These are phyloP conservation scores for Cisticola juncidis DNA, from an alignment of 2,113 vertebrate species.

Conservation along the genomic window DNA sequence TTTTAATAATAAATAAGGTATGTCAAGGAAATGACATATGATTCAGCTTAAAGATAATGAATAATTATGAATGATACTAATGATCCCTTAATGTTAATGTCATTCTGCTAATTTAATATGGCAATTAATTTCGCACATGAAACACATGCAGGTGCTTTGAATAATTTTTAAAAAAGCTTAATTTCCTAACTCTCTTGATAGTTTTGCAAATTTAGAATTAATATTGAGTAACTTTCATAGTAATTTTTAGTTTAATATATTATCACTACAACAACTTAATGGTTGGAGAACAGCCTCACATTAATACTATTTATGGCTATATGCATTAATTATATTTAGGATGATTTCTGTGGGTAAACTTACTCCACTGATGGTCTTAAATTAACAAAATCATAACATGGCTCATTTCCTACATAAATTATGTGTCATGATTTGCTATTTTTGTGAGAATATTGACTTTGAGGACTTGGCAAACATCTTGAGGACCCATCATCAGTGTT, in stretches of 20 bases:
- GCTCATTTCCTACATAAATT: slow-evolving; percentile 7
- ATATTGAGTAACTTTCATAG: neutral
- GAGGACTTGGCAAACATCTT: neutral
- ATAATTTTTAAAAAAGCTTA: neutral
- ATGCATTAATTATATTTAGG: slow-evolving; percentile 11
- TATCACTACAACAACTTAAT: slow-evolving; percentile 3
- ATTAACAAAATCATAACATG: neutral
- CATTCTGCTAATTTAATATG: slow-evolving; percentile 33
- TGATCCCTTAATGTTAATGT: slow-evolving; percentile 18
- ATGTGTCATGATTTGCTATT: neutral
- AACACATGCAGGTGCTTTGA: slow-evolving; percentile 14
- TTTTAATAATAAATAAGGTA: slow-evolving; percentile 9
- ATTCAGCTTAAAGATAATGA: slow-evolving; percentile 27
- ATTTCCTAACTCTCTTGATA: slow-evolving; percentile 24
- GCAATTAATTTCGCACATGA: slow-evolving; percentile 49
- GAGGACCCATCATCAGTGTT: neutral
- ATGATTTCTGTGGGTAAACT: slow-evolving; percentile 25
- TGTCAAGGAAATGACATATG: neutral
- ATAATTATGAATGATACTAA: slow-evolving; percentile 42
- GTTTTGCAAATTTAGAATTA: slow-evolving; percentile 25
- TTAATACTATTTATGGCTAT: slow-evolving; percentile 13
- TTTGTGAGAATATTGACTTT: neutral
- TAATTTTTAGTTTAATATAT: slow-evolving; percentile 16
- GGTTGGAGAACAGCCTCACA: neutral
- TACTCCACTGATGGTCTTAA: neutral